Evolutionary conservation across 2,113 vertebrate genomes (phyloP), one percentile per base, ranked within the genome.

Genomic region (Bagarius yarrelli): DNA sequence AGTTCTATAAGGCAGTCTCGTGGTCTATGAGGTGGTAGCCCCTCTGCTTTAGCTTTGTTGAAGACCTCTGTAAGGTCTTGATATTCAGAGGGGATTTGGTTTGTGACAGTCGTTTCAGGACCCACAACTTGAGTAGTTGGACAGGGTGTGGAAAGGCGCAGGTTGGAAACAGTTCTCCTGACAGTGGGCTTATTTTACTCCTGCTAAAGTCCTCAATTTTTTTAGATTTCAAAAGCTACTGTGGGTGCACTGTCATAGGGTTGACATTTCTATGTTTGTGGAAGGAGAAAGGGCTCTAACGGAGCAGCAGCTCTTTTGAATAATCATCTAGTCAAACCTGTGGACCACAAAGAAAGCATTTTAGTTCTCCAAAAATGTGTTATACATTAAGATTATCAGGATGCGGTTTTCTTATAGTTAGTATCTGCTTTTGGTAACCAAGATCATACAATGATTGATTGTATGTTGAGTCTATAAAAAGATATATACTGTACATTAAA

Each of bases 181-280:
- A n/a, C n/a, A n/a, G n/a, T n/a, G n/a, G n/a, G n/a, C n/a, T n/a
- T n/a, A n/a, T n/a, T n/a, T n/a, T n/a, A n/a, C n/a, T n/a, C n/a
- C 15, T 25, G 57, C 21, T 63, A 27, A 14, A 34, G n/a, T 73
- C 44, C 14, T 52, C 70, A 16, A n/a, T n/a, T n/a, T n/a, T n/a
- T n/a, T n/a, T n/a, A n/a, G 77, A 3, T 40, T 94, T 91, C 81
- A 92, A 90, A 86, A 98, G 87, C 96, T 96, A 97, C 0, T 87
- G 90, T 81, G 90, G 89, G 89, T 95, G 98, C 0, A 96, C 91
- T 25, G 92, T 87, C 69, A 97, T 87, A 0, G 96, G 96, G 83
- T 98, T 92, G 0, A 94, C 90, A 87, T 96, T 96, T 96, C 96
- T 98, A 87, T 98, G 95, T 83, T 98, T 98, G 91, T 98, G 96